Conservation (phyloP, 2,113 vertebrate species). For the Leptobrachium ailaonicum region DNA sequence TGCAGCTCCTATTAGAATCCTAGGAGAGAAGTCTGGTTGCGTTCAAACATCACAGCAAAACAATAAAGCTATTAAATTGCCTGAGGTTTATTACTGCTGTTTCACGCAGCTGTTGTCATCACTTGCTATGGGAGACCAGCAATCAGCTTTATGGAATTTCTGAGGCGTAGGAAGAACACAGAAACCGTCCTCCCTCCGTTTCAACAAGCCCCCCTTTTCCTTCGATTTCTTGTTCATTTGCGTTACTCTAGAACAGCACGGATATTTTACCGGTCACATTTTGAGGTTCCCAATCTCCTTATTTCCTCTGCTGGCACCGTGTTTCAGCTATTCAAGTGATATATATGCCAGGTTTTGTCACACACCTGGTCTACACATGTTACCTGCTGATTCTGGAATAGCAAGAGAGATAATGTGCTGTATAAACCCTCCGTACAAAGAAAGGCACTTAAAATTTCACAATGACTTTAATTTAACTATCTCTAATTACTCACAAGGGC, state of each 20-base stretch:
- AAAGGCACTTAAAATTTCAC: neutral
- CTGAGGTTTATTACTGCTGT: constrained; percentile 85
- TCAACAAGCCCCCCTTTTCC: constrained; percentile 10
- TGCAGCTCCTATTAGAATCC: constrained; percentile 84
- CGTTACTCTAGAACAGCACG: neutral
- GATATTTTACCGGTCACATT: neutral
- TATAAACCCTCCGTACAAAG: neutral
- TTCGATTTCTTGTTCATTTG: neutral
- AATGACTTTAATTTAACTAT: neutral
- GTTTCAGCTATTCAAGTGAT: neutral
- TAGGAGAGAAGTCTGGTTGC: constrained; percentile 87
- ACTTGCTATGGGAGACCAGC: constrained; percentile 82
- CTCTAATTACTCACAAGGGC: too few relatives aligned
- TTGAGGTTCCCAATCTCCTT: neutral
- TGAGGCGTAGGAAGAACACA: constrained; percentile 13
- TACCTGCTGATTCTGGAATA: neutral
- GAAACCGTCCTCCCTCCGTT: neutral
- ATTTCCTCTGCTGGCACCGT: neutral
- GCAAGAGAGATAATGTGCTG: neutral
- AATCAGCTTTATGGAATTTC: constrained; percentile 74
- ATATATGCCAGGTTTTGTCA: neutral
- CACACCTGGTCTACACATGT: neutral
- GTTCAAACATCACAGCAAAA: constrained; percentile 87
- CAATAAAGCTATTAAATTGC: constrained; percentile 97
- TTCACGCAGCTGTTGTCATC: constrained; percentile 86